Evolutionary conservation across 2,113 vertebrate genomes (phyloP).

Genomic region (Aptenodytes forsteri): DNA sequence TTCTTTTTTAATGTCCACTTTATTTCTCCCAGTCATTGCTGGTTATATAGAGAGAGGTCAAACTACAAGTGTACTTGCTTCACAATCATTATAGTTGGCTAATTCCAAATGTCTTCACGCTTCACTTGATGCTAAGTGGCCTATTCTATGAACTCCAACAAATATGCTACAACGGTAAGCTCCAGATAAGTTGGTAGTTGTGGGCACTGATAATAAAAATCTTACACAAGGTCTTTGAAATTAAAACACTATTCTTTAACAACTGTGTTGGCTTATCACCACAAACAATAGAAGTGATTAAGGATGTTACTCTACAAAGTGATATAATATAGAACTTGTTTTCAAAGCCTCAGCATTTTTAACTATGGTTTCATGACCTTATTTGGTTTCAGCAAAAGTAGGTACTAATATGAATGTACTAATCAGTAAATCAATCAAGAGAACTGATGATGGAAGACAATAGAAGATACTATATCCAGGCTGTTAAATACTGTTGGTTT

Average conservation of each 20-base stretch:
- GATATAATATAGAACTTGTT: not conserved
- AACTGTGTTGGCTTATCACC: not conserved
- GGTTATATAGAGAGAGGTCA: not conserved
- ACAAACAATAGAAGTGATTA: conserved; percentile 3
- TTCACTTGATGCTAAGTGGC: not conserved
- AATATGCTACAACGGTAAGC: not conserved
- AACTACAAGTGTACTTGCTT: not conserved
- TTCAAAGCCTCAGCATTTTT: conserved; percentile 8
- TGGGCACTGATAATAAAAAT: not conserved
- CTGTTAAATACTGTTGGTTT: not conserved
- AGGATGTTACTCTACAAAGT: not conserved
- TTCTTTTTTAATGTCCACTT: not conserved
- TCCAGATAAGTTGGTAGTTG: not conserved
- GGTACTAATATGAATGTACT: not conserved
- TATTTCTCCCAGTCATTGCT: not conserved
- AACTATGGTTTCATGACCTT: not conserved
- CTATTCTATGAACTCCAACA: not conserved
- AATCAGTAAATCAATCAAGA: not conserved
- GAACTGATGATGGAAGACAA: not conserved
- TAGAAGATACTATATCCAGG: not conserved
- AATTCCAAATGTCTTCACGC: not conserved
- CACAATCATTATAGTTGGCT: not conserved
- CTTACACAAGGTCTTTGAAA: not conserved
- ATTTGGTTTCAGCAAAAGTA: not conserved
- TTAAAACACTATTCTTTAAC: not conserved